Conservation (phyloP, 2,797 vertebrate species). For the Hemitrygon akajei region DNA sequence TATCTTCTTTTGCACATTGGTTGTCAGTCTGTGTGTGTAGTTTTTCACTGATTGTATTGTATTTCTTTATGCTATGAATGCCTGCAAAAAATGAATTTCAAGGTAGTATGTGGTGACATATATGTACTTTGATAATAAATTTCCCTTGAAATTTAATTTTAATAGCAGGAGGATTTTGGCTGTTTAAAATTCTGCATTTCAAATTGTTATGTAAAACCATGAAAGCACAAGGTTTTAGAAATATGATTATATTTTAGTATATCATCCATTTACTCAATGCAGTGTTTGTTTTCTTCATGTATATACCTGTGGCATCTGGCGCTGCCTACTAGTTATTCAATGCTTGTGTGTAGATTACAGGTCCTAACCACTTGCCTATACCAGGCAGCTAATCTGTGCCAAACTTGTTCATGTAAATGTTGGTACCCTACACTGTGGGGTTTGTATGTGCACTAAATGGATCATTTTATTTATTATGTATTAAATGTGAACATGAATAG, state of each 20-base stretch:
- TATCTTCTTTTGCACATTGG: too few relatives aligned
- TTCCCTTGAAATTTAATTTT: not conserved
- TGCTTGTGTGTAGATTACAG: not conserved
- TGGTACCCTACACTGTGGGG: not conserved
- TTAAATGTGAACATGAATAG: not conserved
- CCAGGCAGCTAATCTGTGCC: not conserved
- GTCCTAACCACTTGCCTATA: not conserved
- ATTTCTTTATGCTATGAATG: too few relatives aligned
- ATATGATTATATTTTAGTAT: not conserved
- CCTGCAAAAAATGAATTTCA: too few relatives aligned
- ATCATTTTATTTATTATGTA: constrained; percentile 26
- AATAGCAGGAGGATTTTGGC: not conserved
- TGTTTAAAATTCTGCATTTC: not conserved
- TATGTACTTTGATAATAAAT: too few relatives aligned
- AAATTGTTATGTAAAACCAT: not conserved
- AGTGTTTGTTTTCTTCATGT: not conserved
- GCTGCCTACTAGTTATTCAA: not conserved
- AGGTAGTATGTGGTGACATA: too few relatives aligned
- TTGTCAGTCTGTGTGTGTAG: too few relatives aligned
- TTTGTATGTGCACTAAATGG: not conserved
- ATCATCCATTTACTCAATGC: not conserved
- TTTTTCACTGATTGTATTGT: too few relatives aligned
- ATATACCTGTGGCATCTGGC: not conserved
- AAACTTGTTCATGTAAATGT: not conserved
- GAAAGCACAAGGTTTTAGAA: not conserved